Conservation (phyloP, 1,140 invertebrate species). For the Magallana ariakensis region DNA sequence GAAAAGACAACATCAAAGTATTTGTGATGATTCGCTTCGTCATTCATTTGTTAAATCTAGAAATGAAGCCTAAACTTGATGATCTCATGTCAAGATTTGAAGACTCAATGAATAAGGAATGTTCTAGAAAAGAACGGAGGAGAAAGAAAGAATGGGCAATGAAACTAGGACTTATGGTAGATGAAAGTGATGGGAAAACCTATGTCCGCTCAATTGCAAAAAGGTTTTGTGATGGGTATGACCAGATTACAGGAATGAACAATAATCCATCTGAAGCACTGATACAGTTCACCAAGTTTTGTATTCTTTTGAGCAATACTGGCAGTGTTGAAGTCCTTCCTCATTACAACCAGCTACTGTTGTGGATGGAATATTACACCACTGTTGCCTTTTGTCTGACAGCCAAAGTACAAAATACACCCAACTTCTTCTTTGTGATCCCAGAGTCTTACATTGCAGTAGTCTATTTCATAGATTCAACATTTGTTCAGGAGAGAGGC, state of each 20-base stretch:
- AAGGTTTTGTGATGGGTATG: slow-evolving; percentile 62
- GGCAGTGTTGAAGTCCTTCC: slow-evolving; percentile 56
- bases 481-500: slow-evolving; percentile 40
- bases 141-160: not conserved
- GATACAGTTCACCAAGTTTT: slow-evolving; percentile 67
- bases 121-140: not conserved
- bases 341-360: slow-evolving; percentile 55
- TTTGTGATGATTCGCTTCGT: slow-evolving; percentile 40
- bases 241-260: slow-evolving; percentile 42
- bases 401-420: slow-evolving; percentile 55
- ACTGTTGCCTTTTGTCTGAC: slow-evolving; percentile 58
- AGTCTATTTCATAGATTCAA: slow-evolving; percentile 60
- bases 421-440: slow-evolving; percentile 57
- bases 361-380: slow-evolving; percentile 69
- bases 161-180: not conserved
- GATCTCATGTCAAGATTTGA: slow-evolving; percentile 45
- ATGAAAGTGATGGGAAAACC: slow-evolving; percentile 4
- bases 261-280: slow-evolving; percentile 64
- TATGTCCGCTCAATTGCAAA: slow-evolving; percentile 55
- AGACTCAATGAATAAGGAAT: not conserved
- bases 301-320: slow-evolving; percentile 52
- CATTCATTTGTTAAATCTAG: slow-evolving; percentile 16
- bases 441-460: slow-evolving; percentile 60
- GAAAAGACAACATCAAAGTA: slow-evolving; percentile 25
- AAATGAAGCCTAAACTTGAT: slow-evolving; percentile 19